Evolutionary conservation across 2,888 invertebrate species (phyloP).

Genomic region (Agrochola macilenta): DNA sequence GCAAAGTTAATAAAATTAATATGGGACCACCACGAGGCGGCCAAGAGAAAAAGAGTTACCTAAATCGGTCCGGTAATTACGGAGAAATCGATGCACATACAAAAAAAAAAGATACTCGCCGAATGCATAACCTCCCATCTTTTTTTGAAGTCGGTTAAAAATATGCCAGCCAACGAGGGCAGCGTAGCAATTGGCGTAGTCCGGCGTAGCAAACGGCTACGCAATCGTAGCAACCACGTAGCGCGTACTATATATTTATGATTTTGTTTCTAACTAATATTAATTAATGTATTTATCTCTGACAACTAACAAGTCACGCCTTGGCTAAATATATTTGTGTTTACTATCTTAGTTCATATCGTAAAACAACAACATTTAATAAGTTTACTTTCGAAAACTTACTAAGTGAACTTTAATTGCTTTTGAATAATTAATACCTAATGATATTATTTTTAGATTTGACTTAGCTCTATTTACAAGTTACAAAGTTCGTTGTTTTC

Average conservation of each 20-base stretch:
- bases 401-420: slow-evolving; percentile 47
- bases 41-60: background rate
- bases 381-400: slow-evolving; percentile 42
- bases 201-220: slow-evolving; percentile 16
- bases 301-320: background rate
- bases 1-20: background rate
- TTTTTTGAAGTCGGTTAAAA: background rate
- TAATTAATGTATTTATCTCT: background rate
- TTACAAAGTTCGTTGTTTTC: slow-evolving; percentile 18
- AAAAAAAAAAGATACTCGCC: background rate
- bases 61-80: background rate
- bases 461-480: slow-evolving; percentile 10
- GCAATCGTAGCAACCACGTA: slow-evolving; percentile 12
- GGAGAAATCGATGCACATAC: background rate
- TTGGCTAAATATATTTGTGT: background rate
- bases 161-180: background rate
- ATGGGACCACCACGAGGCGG: background rate
- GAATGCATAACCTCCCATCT: no score
- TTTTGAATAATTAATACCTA: slow-evolving; percentile 42
- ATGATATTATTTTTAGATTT: slow-evolving; percentile 41
- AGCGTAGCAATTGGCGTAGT: background rate
- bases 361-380: slow-evolving; percentile 9
- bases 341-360: slow-evolving; percentile 11
- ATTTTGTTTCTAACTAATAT: background rate
- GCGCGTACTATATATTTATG: background rate